Conservation (phyloP, 1,140 invertebrate species). For the Drosophila virilis region DNA sequence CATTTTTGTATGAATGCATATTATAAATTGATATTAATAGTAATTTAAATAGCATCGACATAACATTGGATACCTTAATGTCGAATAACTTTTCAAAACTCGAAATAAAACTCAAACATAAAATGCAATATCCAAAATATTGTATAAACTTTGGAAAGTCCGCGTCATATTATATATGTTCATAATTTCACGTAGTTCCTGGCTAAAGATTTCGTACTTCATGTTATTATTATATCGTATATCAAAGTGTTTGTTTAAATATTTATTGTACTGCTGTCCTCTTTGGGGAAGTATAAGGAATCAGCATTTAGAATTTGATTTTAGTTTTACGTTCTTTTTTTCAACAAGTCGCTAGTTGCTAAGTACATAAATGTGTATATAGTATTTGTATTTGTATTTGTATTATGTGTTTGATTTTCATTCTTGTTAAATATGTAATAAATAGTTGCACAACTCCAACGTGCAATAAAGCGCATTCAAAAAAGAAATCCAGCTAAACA, state of each 20-base stretch:
- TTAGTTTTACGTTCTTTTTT: slow-evolving; percentile 41
- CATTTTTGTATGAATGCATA: slow-evolving; percentile 69
- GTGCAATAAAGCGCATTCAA: slow-evolving; percentile 45
- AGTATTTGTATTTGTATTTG: slow-evolving; percentile 50
- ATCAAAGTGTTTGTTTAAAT: slow-evolving; percentile 43
- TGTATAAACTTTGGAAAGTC: slow-evolving; percentile 47
- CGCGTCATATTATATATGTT: slow-evolving; percentile 15
- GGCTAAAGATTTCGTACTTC: slow-evolving; percentile 12
- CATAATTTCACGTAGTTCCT: slow-evolving; percentile 1
- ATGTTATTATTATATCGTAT: slow-evolving; percentile 44
- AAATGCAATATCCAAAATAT: slow-evolving; percentile 45
- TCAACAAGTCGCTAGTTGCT: slow-evolving; percentile 75
- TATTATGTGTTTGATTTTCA: slow-evolving; percentile 74
- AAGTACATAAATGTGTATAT: slow-evolving; percentile 74
- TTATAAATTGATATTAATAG: slow-evolving; percentile 70
- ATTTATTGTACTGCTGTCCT: slow-evolving; percentile 46
- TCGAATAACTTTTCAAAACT: slow-evolving; percentile 19
- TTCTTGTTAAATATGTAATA: slow-evolving; percentile 46
- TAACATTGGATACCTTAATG: slow-evolving; percentile 38
- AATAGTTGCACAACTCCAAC: slow-evolving; percentile 40
- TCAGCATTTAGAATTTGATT: slow-evolving; percentile 76
- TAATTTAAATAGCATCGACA: slow-evolving; percentile 53
- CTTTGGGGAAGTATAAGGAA: slow-evolving; percentile 24
- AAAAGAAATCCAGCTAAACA: slow-evolving; percentile 13
- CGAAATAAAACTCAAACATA: slow-evolving; percentile 40